Conservation (phyloP, 2,888 invertebrate genomes). For the Ariolimax columbianus region DNA sequence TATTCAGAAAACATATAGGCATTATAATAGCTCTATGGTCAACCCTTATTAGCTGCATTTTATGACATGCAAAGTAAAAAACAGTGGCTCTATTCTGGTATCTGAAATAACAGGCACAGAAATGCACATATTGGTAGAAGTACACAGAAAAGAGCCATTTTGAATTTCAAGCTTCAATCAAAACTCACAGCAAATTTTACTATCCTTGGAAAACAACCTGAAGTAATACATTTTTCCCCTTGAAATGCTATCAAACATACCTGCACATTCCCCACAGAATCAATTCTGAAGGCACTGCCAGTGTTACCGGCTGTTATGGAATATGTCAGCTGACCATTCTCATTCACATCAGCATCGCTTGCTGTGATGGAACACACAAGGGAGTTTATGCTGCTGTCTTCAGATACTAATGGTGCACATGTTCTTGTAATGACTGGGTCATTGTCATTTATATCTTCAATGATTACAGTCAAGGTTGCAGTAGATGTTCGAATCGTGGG, state of each 20-base stretch:
- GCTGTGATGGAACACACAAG: conserved; percentile 62
- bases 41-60: too few species aligned
- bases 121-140: too few species aligned
- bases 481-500: conserved; percentile 56
- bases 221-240: not conserved
- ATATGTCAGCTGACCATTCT: conserved; percentile 63
- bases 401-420: conserved; percentile 60
- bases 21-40: too few species aligned
- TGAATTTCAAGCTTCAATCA: too few species aligned
- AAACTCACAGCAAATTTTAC: too few species aligned
- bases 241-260: not conserved
- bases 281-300: conserved; percentile 64
- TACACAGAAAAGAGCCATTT: too few species aligned
- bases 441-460: conserved; percentile 72
- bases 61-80: too few species aligned
- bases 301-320: conserved; percentile 66
- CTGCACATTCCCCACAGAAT: conserved; percentile 62
- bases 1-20: too few species aligned
- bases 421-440: conserved; percentile 62
- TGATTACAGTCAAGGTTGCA: conserved; percentile 64
- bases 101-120: too few species aligned
- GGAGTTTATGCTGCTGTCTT: conserved; percentile 61
- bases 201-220: not conserved
- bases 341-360: conserved; percentile 65
- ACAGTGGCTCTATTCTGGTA: too few species aligned